A percentile compares a stretch with the other conserved stretches of the same genome.
These are phyloP conservation scores for Hemibagrus wyckioides DNA, from an alignment of 2,113 vertebrate species.

Conservation along the genomic window DNA sequence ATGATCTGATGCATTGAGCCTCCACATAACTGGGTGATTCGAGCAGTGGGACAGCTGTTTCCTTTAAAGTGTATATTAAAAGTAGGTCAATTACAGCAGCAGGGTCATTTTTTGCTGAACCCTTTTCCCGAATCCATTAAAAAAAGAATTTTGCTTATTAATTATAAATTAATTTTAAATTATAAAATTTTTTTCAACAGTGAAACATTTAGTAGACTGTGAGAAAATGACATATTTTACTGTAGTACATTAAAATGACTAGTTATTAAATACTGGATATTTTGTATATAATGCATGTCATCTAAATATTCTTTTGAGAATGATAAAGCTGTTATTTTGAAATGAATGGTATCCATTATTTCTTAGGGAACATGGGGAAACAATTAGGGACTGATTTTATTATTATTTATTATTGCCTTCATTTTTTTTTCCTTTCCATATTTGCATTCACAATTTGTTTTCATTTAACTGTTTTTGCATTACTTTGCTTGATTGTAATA, in stretches of 20 bases:
- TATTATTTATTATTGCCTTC: neutral
- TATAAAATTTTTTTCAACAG: neutral
- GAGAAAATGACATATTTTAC: neutral
- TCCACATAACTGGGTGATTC: neutral
- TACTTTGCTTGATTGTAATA: neutral
- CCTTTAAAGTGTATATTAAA: neutral
- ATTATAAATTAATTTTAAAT: no score
- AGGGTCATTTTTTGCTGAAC: neutral
- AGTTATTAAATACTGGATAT: neutral
- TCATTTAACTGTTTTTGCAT: neutral
- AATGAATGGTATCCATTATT: neutral
- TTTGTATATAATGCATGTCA: neutral
- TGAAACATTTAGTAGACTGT: neutral
- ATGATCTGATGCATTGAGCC: neutral
- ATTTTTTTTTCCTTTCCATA: neutral
- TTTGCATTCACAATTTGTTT: neutral
- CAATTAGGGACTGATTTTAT: neutral
- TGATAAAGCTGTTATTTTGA: neutral
- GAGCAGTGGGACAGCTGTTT: neutral
- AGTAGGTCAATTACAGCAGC: neutral
- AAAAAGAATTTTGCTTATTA: neutral
- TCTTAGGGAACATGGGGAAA: neutral
- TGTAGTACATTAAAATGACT: neutral
- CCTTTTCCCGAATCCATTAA: neutral
- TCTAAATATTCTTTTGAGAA: neutral